Base-by-base conservation (phyloP, 2,797 vertebrate species). In the Melopsittacus undulatus region DNA sequence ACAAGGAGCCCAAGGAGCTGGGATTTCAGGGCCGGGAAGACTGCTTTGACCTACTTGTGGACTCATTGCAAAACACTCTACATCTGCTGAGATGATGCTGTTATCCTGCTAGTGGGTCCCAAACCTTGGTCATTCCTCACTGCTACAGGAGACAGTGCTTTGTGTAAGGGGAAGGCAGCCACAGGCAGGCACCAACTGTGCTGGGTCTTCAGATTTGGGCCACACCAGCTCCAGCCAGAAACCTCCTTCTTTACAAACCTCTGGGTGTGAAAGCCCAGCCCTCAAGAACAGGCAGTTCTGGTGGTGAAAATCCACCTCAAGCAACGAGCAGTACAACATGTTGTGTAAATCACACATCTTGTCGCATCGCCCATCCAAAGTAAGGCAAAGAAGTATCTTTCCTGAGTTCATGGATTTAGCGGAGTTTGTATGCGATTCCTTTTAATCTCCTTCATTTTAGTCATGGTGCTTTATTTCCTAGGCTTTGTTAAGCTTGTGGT, bases 361-460 rank as follows among this genome's bases (percentile, higher is more conserved):
- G 42, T 84, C 52, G 76, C 72, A 51, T 87, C 38, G 8, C 54
- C 57, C 66, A 0, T 73, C 81, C 14, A 8, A 49, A 64, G 17
- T 7, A 8, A 79, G 40, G 70, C 63, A 16, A 32, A 66, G 73
- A 2, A 43, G 59, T 19, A 43, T 69, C 49, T 17, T 62, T 85
- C 78, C 54, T 2, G 83, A 94, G 78, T 19, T 67, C 87, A 34
- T 52, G 93, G 95, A 88, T 97, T 96, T 95, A 90, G 87, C 40
- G 94, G 90, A 68, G 89, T 87, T 95, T 95, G 92, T 96, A 68
- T 89, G 76, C 45, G 89, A 94, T 94, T 84, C 77, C 87, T 74
- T 75, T 54, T 82, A 75, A 91, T n/a, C n/a, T 94, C 91, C 93
- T 94, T 94, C 88, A 40, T 32, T 94, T 96, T 95, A 95, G 88